Evolutionary conservation across 1,140 invertebrate genomes (phyloP), one percentile per base, ranked within the genome.

Genomic region (Aphaenogaster floridana): DNA sequence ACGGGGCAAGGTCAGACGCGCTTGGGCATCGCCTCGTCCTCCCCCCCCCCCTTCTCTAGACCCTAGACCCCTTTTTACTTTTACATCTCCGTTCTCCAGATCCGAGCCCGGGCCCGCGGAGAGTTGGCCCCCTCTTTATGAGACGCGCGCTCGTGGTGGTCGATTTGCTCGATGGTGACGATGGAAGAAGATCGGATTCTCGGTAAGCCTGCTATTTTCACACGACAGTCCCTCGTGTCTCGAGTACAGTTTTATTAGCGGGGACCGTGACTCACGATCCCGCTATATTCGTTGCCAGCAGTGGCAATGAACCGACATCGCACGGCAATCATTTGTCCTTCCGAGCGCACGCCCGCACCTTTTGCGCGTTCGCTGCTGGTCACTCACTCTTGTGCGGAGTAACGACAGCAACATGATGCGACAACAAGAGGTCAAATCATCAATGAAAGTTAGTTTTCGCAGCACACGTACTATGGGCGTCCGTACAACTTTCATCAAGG

Each of bases 211-310:
- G 80, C 74, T 88, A 88, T 88, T 89, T 86, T 78, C 88, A 88
- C 39, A 68, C 59, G 66, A 85, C 72, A 52, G 54, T 84, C 69
- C 42, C 36, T 28, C 69, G 28, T 54, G 69, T 28, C 52, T 79
- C 71, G 63, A 39, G 87, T 89, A 86, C 78, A 90, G 88, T 89
- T 89, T 90, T 90, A 90, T 86, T 88, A 81, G 50, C 34, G n/a
- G 42, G 68, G 81, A 34, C 52, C 83, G 71, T 90, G 89, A 90
- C 68, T 90, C 89, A 90, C 76, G 54, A 89, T 89, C 87, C 69
- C 77, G 87, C 89, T 90, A 90, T 90, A 90, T 90, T 90, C 63
- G 89, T 85, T 90, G 64, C 83, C 69, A 88, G 34, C 88, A 89
- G 89, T 90, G 88, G 89, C 88, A 89, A 89, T 89, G 88, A 90